Percentiles rank a stretch among this genome's conserved stretches.
phyloP scores from a whole-genome alignment of 2,113 vertebrate species.

The Telmatochromis sp. region DNA sequence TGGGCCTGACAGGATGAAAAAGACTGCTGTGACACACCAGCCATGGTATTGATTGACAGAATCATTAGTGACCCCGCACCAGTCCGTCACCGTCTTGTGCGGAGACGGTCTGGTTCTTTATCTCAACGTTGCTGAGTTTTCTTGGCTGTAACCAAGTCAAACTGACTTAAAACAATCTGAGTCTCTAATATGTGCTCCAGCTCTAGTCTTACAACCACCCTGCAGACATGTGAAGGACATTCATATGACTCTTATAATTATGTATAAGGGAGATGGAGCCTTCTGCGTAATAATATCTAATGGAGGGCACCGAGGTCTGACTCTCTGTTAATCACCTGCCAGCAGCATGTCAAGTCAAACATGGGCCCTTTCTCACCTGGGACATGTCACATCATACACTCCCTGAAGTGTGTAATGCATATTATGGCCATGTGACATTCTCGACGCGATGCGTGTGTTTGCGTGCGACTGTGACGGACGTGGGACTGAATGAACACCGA shows the following conservation, averaged over 20 bases:
- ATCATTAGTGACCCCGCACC: constrained; percentile 42
- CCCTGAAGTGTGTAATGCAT: constrained; percentile 27
- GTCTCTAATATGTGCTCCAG: neutral
- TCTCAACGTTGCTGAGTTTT: neutral
- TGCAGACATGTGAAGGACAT: constrained; percentile 47
- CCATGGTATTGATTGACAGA: constrained; percentile 47
- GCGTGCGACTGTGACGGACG: neutral
- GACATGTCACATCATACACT: constrained; percentile 25
- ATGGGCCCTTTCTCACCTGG: constrained; percentile 35
- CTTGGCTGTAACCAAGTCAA: neutral
- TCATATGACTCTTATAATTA: constrained; percentile 40
- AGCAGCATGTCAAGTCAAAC: constrained; percentile 34
- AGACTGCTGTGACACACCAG: constrained; percentile 14
- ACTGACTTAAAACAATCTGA: neutral
- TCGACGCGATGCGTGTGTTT: neutral
- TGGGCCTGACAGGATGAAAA: constrained; percentile 5
- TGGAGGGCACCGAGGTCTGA: constrained; percentile 25
- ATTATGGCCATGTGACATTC: neutral
- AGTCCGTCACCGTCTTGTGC: constrained; percentile 1
- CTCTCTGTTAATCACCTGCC: constrained; percentile 53
- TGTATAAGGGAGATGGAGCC: constrained; percentile 6
- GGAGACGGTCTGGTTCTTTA: neutral
- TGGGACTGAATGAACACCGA: neutral
- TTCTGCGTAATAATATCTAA: constrained; percentile 20
- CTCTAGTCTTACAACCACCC: neutral